phyloP scores from a whole-genome alignment of 2,113 vertebrate genomes.

The Etheostoma spectabile region DNA sequence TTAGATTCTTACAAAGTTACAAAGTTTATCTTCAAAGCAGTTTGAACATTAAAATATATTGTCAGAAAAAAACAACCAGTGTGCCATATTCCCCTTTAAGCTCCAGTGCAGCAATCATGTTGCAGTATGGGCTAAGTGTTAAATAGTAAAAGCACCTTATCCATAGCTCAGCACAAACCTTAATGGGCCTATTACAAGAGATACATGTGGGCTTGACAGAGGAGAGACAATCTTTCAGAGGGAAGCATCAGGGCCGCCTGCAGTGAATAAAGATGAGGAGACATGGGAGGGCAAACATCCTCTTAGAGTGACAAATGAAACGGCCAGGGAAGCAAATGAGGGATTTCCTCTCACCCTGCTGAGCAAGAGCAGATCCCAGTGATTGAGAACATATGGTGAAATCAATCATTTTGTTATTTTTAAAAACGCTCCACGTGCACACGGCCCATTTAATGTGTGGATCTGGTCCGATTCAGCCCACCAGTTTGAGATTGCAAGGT shows the following conservation, averaged over 20 bases:
- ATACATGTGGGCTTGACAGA: conserved; percentile 42
- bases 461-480: conserved; percentile 7
- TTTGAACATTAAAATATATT: not conserved
- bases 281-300: conserved; percentile 64
- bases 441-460: not conserved
- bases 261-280: conserved; percentile 74
- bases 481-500: conserved; percentile 3
- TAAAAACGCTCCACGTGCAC: conserved; percentile 10
- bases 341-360: conserved; percentile 64
- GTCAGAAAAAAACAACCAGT: not conserved
- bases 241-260: conserved; percentile 49
- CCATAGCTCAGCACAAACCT: not conserved
- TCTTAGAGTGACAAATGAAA: conserved; percentile 54
- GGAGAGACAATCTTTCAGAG: conserved; percentile 69
- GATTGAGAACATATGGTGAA: conserved; percentile 53
- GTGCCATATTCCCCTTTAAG: not conserved
- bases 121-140: conserved; percentile 4
- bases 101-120: not conserved
- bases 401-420: conserved; percentile 60
- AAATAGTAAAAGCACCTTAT: conserved; percentile 25
- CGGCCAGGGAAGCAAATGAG: conserved; percentile 19
- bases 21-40: not conserved
- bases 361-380: conserved; percentile 33
- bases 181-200: conserved; percentile 44
- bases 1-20: not conserved